Conservation (phyloP, 2,797 vertebrate genomes). For the Microctenopoma stevenorrisi region DNA sequence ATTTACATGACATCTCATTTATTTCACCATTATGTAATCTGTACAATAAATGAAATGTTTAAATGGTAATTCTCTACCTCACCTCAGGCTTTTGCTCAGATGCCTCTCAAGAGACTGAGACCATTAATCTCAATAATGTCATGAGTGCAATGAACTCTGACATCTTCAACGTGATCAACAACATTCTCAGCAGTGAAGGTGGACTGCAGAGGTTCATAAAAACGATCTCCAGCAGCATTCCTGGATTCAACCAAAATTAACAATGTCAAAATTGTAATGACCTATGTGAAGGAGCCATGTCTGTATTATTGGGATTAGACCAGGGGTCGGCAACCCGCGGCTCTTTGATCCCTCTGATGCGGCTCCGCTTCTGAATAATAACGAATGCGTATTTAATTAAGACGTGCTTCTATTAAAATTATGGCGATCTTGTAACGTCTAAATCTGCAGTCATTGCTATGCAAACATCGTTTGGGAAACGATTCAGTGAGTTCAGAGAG, state of each 20-base stretch:
- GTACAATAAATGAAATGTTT: neutral
- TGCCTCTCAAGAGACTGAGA: neutral
- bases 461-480: too few relatives aligned
- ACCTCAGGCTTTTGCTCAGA: conserved; percentile 49
- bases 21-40: neutral
- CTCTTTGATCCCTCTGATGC: too few relatives aligned
- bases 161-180: accelerated
- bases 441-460: too few relatives aligned
- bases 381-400: too few relatives aligned
- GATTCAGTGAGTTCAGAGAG: too few relatives aligned
- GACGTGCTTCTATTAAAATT: too few relatives aligned
- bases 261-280: neutral
- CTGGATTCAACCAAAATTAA: neutral
- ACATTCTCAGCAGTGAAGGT: accelerated
- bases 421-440: too few relatives aligned
- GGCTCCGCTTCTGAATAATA: too few relatives aligned
- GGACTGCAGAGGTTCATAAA: accelerated
- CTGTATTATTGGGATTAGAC: neutral
- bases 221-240: accelerated
- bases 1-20: too few relatives aligned
- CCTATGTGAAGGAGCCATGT: neutral
- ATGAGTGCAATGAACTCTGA: accelerated
- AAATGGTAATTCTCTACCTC: neutral
- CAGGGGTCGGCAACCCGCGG: neutral
- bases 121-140: neutral